phyloP scores from a whole-genome alignment of 2,888 invertebrate genomes.

The Temnothorax rugatulus region DNA sequence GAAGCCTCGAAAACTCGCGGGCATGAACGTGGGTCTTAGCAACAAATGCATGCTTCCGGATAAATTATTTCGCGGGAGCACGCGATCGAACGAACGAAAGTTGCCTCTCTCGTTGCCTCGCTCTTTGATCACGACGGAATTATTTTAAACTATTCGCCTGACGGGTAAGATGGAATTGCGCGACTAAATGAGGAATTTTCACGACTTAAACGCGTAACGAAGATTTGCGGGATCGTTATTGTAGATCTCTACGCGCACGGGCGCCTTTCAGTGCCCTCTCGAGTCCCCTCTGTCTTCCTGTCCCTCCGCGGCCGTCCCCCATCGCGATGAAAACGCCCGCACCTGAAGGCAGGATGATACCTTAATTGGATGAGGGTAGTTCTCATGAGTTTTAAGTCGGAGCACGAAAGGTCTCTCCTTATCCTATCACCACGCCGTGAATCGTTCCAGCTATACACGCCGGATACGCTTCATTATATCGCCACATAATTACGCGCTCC shows the following conservation, averaged over 20 bases:
- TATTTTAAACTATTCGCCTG: slow-evolving; percentile 36
- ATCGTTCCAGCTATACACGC: slow-evolving; percentile 37
- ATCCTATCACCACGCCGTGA: slow-evolving; percentile 51
- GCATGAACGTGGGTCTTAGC: slow-evolving; percentile 38
- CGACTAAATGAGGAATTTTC: slow-evolving; percentile 53
- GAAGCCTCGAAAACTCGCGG: slow-evolving; percentile 18
- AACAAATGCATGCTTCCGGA: slow-evolving; percentile 42
- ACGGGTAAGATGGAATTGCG: slow-evolving; percentile 28
- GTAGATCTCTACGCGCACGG: slow-evolving; percentile 46
- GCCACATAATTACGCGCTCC: slow-evolving; percentile 50
- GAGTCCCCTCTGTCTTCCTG: slow-evolving; percentile 2
- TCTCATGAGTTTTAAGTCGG: slow-evolving; percentile 68
- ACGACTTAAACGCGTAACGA: slow-evolving; percentile 48
- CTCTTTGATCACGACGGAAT: slow-evolving; percentile 19
- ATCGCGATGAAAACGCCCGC: slow-evolving; percentile 42
- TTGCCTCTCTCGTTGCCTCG: slow-evolving; percentile 8
- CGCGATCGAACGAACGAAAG: slow-evolving; percentile 45
- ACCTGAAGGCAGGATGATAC: slow-evolving; percentile 62
- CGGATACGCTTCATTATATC: slow-evolving; percentile 50
- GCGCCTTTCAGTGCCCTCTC: slow-evolving; percentile 42
- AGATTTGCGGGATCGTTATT: slow-evolving; percentile 54
- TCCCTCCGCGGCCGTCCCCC: background rate
- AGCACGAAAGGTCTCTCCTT: slow-evolving; percentile 49
- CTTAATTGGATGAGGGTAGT: slow-evolving; percentile 72
- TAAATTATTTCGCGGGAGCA: slow-evolving; percentile 41